phyloP scores from a whole-genome alignment of 1,140 invertebrate genomes.

The Lepidotrigona ventralis region DNA sequence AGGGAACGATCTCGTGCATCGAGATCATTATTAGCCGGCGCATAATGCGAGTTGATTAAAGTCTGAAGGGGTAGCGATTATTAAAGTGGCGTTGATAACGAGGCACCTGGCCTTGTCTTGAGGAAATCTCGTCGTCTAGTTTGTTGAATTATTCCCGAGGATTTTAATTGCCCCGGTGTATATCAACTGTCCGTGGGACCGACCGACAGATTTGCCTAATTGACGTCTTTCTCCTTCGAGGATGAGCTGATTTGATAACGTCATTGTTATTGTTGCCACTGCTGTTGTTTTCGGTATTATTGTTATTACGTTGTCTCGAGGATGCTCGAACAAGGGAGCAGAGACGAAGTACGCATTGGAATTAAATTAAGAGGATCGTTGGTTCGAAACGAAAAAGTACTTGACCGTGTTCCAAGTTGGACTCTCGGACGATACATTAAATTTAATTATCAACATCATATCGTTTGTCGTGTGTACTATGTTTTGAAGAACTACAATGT shows the following conservation, averaged over 20 bases:
- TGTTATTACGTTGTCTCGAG: neutral
- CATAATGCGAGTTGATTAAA: conserved; percentile 32
- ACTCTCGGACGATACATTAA: neutral
- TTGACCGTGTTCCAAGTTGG: neutral
- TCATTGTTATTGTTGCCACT: neutral
- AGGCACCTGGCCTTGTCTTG: neutral
- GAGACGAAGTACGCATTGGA: neutral
- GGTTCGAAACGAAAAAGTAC: neutral
- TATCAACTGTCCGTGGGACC: no score
- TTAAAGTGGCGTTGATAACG: conserved; percentile 20
- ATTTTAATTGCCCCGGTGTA: neutral
- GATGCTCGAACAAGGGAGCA: neutral
- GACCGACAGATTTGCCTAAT: conserved; percentile 16
- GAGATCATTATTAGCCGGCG: conserved; percentile 33
- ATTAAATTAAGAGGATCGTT: neutral
- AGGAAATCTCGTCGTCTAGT: neutral
- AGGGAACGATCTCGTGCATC: neutral
- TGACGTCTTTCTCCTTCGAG: neutral
- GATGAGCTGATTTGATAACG: neutral
- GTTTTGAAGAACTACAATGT: no score
- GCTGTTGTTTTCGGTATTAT: neutral
- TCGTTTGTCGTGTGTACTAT: no score
- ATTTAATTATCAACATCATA: neutral
- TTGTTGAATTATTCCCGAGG: conserved; percentile 31
- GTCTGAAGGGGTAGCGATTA: neutral